These are phyloP conservation scores for Bombus confusus DNA, from an alignment of 1,140 invertebrate genomes.

Conservation along the genomic window DNA sequence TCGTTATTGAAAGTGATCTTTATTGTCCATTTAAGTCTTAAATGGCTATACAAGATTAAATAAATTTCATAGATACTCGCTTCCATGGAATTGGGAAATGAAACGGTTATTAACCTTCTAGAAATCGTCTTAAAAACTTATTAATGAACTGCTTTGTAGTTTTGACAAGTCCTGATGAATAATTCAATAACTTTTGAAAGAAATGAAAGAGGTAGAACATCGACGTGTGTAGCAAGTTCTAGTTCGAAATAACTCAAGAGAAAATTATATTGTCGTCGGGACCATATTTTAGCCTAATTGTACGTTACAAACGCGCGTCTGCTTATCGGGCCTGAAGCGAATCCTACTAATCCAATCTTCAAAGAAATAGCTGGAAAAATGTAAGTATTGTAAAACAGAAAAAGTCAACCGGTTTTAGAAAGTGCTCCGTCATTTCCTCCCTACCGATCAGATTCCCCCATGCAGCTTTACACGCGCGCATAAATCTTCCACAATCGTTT, in stretches of 20 bases:
- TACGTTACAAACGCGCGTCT: background rate
- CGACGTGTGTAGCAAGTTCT: background rate
- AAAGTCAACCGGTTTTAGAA: conserved; percentile 36
- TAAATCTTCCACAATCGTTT: background rate
- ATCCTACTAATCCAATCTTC: background rate
- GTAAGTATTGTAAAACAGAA: background rate
- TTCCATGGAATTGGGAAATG: background rate
- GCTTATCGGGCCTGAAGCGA: no score
- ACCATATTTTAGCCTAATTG: no score
- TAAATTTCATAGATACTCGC: background rate
- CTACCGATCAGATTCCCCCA: background rate
- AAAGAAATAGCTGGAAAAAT: background rate
- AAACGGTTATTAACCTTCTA: background rate
- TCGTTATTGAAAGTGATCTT: background rate
- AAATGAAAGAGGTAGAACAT: background rate
- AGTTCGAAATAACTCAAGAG: no score
- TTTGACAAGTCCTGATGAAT: background rate
- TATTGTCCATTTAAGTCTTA: background rate
- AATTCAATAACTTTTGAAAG: background rate
- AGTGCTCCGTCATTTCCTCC: background rate
- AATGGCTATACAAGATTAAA: background rate
- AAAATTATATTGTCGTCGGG: background rate
- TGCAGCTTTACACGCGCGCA: background rate
- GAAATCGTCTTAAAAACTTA: background rate
- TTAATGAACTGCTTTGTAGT: background rate